phyloP scores from a whole-genome alignment of 2,113 vertebrate genomes.

The Carettochelys insculpta region DNA sequence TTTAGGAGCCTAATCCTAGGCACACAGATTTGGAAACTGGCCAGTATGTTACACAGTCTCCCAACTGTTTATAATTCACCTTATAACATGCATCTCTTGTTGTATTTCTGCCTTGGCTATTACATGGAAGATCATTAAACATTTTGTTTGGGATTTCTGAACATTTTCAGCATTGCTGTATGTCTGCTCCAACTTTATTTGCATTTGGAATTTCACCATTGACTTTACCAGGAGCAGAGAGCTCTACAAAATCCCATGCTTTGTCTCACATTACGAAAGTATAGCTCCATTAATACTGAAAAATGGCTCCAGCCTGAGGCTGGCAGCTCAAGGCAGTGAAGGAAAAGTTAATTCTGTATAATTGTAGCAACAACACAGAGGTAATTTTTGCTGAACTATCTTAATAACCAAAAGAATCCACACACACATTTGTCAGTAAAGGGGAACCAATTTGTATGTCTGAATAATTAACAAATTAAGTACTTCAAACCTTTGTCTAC shows the following conservation, averaged over 20 bases:
- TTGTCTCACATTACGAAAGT: neutral
- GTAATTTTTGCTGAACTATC: neutral
- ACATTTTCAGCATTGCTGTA: neutral
- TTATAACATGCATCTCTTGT: neutral
- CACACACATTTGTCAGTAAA: neutral
- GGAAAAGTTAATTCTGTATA: neutral
- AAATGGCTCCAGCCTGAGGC: neutral
- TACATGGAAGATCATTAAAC: neutral
- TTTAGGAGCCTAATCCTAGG: neutral
- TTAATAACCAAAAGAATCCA: neutral
- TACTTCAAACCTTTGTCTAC: neutral
- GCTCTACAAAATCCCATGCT: neutral
- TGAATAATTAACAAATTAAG: neutral
- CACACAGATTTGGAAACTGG: neutral
- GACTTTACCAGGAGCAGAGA: neutral
- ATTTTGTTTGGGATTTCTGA: neutral
- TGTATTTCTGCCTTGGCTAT: neutral
- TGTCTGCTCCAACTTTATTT: neutral
- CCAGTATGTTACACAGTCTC: neutral
- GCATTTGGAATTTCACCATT: neutral
- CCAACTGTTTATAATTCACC: neutral
- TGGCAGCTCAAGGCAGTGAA: neutral
- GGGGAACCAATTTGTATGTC: neutral
- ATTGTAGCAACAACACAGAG: neutral
- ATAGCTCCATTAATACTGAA: neutral